These are phyloP conservation scores for Caenorhabditis macrosperma DNA, from an alignment of 2,888 invertebrate species.

Conservation along the genomic window DNA sequence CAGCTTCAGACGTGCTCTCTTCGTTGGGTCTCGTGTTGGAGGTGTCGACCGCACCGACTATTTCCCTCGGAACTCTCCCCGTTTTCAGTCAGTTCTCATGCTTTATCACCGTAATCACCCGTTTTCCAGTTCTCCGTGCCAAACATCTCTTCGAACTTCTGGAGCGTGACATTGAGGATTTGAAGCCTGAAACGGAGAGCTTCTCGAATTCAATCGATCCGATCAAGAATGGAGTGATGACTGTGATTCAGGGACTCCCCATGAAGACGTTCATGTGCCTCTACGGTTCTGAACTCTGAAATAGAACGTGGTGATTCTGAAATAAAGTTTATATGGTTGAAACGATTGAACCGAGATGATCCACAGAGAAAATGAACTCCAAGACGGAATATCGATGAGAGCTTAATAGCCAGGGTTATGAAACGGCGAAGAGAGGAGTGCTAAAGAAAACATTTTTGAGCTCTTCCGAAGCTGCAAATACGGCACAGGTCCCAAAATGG, in stretches of 20 bases:
- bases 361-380: too few relatives aligned
- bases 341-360: too few relatives aligned
- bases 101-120: not conserved
- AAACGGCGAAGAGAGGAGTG: too few relatives aligned
- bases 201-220: constrained; percentile 5
- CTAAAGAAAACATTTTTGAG: too few relatives aligned
- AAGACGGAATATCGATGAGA: too few relatives aligned
- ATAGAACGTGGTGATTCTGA: too few relatives aligned
- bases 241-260: constrained; percentile 10
- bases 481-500: too few relatives aligned
- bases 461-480: too few relatives aligned
- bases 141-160: constrained; percentile 17
- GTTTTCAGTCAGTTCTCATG: constrained; percentile 25
- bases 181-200: constrained; percentile 10
- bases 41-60: constrained; percentile 13
- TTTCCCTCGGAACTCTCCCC: constrained; percentile 14
- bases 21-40: constrained; percentile 32
- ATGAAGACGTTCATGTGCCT: constrained; percentile 26
- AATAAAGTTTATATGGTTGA: too few relatives aligned
- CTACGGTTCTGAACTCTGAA: not conserved
- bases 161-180: constrained; percentile 17
- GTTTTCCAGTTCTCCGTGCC: constrained; percentile 27
- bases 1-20: constrained; percentile 14
- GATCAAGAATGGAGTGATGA: constrained; percentile 1
- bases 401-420: too few relatives aligned